Evolutionary conservation across 2,888 invertebrate species (phyloP), one percentile per base, ranked within the genome.

Genomic region (Leptothorax acervorum): DNA sequence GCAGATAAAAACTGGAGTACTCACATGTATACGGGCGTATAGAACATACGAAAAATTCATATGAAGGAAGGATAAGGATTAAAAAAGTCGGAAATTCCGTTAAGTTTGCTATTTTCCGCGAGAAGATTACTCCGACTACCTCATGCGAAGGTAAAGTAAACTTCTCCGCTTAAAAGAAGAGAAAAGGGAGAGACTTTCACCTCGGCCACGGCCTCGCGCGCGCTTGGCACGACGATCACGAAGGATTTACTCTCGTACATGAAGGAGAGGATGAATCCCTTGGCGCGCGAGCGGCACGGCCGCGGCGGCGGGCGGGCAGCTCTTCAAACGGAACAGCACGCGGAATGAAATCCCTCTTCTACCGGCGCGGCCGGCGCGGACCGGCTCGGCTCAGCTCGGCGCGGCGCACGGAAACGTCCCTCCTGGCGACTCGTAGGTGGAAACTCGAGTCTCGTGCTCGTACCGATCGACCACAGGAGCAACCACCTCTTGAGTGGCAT

Each of bases 371-470:
- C 62, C 35, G 35, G 81, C 62, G n/a, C 51, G 53, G 51, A 28
- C 48, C 66, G 45, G 51, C 73, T 71, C 53, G 51, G 51, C 65
- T 57, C 57, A 62, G 84, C 42, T 15, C 55, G 39, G 65, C 79
- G 51, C 55, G 55, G 68, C 79, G 83, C 76, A 83, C 89, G 88
- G 90, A 89, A 92, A 92, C 88, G 92, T 92, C 92, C 92, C 93
- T 90, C 83, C 85, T 86, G 88, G 93, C 91, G 86, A 85, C 86
- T 89, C 84, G 91, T 90, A 92, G 90, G 89, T 90, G 91, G 91
- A 92, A 92, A 91, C 88, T 88, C 84, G 82, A 75, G 83, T 84
- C 87, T 84, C 79, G 87, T 84, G 85, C 63, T 74, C 83, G 55
- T 84, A 74, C 84, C 57, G 79, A 76, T 87, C 84, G 84, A 86